Evolutionary conservation across 2,797 vertebrate genomes (phyloP).

Genomic region (Neostethus bicornis): DNA sequence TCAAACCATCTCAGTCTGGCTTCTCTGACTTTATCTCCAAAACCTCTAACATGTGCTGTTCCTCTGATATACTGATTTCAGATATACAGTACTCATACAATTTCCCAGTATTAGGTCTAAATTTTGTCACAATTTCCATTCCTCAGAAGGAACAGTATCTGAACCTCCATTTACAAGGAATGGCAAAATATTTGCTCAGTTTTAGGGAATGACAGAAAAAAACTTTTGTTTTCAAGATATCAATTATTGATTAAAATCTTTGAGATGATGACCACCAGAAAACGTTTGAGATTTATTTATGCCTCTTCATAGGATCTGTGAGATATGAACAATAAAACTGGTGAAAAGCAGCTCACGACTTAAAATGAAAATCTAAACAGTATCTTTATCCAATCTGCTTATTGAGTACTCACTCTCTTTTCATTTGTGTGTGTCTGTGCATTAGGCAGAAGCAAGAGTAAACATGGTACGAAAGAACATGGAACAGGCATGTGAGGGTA

Average conservation of each 20-base stretch:
- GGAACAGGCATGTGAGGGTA: constrained; percentile 60
- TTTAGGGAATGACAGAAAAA: constrained; percentile 11
- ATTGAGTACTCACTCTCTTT: constrained; percentile 36
- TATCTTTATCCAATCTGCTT: constrained; percentile 65
- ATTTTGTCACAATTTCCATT: too few species aligned
- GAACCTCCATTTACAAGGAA: too few species aligned
- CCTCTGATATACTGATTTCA: too few species aligned
- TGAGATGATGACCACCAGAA: constrained; percentile 34
- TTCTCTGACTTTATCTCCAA: too few species aligned
- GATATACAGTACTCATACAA: too few species aligned
- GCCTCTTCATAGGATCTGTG: constrained; percentile 61
- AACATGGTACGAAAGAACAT: constrained; percentile 61
- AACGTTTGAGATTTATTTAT: constrained; percentile 58
- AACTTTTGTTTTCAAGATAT: constrained; percentile 20
- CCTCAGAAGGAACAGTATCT: too few species aligned
- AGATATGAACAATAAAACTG: constrained; percentile 53
- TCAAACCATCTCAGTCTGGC: too few species aligned
- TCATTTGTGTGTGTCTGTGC: constrained; percentile 15
- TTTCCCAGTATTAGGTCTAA: too few species aligned
- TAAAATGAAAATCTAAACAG: constrained; percentile 59
- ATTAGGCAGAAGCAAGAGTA: constrained; percentile 19
- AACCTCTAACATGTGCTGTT: too few species aligned
- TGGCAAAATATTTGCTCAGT: constrained; percentile 18
- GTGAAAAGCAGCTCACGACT: constrained; percentile 48
- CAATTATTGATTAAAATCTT: constrained; percentile 29